phyloP scores from a whole-genome alignment of 2,797 vertebrate genomes.

The Todus mexicanus region DNA sequence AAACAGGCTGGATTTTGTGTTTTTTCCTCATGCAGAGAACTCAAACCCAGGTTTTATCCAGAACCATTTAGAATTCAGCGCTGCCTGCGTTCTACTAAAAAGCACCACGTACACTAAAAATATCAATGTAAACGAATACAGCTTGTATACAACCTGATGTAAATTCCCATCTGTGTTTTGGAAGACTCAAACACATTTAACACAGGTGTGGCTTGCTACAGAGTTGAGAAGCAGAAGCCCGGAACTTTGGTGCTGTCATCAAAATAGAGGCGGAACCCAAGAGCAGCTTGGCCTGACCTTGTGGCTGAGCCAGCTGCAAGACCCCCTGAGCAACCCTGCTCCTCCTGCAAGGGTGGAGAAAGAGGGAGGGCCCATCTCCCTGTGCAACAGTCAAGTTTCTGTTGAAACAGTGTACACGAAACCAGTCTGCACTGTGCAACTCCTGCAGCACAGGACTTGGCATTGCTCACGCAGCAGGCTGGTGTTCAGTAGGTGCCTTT shows the following conservation, averaged over 20 bases:
- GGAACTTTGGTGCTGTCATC: neutral
- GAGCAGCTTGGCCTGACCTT: neutral
- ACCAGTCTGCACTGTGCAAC: neutral
- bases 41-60: neutral
- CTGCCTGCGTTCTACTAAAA: neutral
- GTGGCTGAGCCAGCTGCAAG: neutral
- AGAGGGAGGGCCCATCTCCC: rapidly evolving
- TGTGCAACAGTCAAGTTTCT: rapidly evolving
- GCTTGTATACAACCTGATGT: neutral
- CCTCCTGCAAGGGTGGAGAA: neutral
- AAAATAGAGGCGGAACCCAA: neutral
- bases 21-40: neutral
- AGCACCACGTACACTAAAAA: neutral
- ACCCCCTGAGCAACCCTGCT: neutral
- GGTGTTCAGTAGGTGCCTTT: neutral
- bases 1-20: neutral
- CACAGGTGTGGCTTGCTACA: rapidly evolving
- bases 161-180: neutral
- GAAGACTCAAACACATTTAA: neutral
- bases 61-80: neutral
- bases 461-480: neutral
- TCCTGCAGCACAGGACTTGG: neutral
- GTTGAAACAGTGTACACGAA: neutral
- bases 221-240: neutral
- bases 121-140: neutral